Conservation (phyloP, 1,140 invertebrate species). For the Pygmarrhopalites habei region DNA sequence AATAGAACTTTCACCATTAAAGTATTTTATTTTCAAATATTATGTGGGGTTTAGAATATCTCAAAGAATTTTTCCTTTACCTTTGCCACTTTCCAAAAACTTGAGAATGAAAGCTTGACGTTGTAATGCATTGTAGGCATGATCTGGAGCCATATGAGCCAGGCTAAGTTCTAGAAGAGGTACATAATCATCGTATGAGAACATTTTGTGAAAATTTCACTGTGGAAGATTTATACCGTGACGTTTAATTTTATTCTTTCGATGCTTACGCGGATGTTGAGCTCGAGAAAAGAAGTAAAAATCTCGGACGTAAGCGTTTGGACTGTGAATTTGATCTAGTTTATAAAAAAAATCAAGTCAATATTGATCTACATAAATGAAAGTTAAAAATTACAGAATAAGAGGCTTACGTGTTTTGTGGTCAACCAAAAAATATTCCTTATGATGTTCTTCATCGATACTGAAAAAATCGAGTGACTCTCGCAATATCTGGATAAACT, state of each 20-base stretch:
- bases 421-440: constrained; percentile 91
- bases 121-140: constrained; percentile 85
- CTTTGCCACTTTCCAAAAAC: constrained; percentile 94
- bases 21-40: no score
- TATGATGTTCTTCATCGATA: constrained; percentile 80
- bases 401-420: constrained; percentile 86
- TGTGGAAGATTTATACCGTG: no score
- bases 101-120: constrained; percentile 87
- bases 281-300: constrained; percentile 99
- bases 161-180: constrained; percentile 88
- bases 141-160: constrained; percentile 85
- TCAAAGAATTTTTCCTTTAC: constrained; percentile 18
- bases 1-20: no score
- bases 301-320: constrained; percentile 88
- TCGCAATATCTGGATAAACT: constrained; percentile 89
- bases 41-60: no score
- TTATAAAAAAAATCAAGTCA: constrained; percentile 8
- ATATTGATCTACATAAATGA: no score
- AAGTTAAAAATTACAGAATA: no score
- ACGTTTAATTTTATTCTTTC: no score
- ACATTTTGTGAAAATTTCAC: no score
- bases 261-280: constrained; percentile 96
- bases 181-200: no score
- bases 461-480: constrained; percentile 97
- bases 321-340: constrained; percentile 88